These are phyloP conservation scores for Lottia scabra DNA, from an alignment of 2,888 invertebrate species.

Conservation along the genomic window DNA sequence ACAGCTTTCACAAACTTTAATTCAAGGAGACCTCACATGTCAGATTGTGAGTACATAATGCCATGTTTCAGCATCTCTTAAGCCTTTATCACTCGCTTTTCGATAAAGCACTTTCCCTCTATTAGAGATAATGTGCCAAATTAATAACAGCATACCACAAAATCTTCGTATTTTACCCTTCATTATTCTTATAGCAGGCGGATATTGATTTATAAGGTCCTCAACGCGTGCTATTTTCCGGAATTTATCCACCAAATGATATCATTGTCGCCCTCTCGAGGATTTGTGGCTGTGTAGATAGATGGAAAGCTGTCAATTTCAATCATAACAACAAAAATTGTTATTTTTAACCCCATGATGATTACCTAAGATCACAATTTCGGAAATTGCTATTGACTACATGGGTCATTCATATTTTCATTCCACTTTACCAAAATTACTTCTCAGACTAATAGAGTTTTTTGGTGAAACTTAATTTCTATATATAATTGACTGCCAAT, in stretches of 20 bases:
- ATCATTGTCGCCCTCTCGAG: neutral
- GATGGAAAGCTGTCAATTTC: constrained; percentile 6
- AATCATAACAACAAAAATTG: constrained; percentile 3
- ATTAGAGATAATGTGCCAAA: constrained; percentile 5
- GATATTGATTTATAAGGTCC: neutral
- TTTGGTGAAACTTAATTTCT: too few relatives aligned
- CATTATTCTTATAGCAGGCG: too few relatives aligned
- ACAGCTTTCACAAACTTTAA: neutral
- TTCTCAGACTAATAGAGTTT: too few relatives aligned
- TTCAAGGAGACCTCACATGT: neutral
- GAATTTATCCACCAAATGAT: neutral
- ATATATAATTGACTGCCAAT: too few relatives aligned
- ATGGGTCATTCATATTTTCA: neutral
- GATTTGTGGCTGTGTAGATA: neutral
- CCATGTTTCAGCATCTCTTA: neutral
- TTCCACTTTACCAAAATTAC: neutral
- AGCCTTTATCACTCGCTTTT: neutral
- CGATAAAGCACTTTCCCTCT: neutral
- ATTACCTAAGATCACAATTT: constrained; percentile 1
- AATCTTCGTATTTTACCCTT: neutral
- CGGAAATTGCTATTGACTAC: constrained; percentile 4
- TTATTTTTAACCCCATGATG: constrained; percentile 1
- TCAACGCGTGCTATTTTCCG: neutral
- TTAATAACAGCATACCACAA: neutral
- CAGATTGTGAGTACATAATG: constrained; percentile 1